Evolutionary conservation across 2,797 vertebrate genomes (phyloP), one percentile per base, ranked within the genome.

Genomic region (Aselliscus stoliczkanus): DNA sequence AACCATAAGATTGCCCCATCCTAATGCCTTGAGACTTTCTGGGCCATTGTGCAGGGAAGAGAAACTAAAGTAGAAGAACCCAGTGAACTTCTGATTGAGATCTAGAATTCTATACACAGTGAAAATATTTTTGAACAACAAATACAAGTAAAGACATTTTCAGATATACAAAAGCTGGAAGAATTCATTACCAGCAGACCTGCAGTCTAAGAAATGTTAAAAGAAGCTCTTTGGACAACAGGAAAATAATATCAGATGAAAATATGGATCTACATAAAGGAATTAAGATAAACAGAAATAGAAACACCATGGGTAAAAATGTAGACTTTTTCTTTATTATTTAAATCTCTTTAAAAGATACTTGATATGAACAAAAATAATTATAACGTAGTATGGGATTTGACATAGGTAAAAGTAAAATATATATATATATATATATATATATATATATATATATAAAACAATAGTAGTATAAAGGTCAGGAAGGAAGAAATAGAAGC

Each of bases 331-430:
- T 93, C 79, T 50, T 88, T 69, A 47, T 70, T 90, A 77, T 56
- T 92, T 92, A 82, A 76, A 60, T 79, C 21, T 92, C n/a, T 79
- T 93, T 44, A 92, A 42, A 91, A 88, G 29, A 83, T 17, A 73
- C 7, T 39, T 80, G 39, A 72, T 87, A 82, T 88, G 44, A 93
- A 65, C 42, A 91, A 95, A 95, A 96, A 44, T 17, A 90, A 76
- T 25, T 64, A 75, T 3, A 50, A 31, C 18, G 23, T 44, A 64
- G 14, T 29, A 23, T 69, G 47, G 4, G 10, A 86, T 82, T 67
- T 91, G 21, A 80, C 18, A 67, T 37, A 84, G 25, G 4, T 37
- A 88, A 64, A 95, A 85, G 52, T 76, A 79, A n/a, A n/a, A n/a
- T n/a, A n/a, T n/a, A n/a, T n/a, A n/a, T n/a, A n/a, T n/a, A n/a